Percentiles rank a stretch among this genome's conserved stretches.
phyloP scores from a whole-genome alignment of 2,113 vertebrate species.

The Coracopsis vasa region DNA sequence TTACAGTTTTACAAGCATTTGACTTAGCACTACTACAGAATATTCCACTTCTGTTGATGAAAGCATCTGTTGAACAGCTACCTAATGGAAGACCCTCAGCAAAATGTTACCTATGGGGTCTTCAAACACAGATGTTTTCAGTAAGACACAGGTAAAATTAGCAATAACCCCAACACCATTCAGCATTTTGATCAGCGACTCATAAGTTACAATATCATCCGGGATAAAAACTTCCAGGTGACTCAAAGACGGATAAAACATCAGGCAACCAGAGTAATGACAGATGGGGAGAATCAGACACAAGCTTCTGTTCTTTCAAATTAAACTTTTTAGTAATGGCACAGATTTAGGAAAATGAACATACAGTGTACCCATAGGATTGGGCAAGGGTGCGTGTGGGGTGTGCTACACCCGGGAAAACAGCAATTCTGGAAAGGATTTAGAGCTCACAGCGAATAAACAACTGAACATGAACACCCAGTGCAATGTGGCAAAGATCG shows the following conservation, averaged over 20 bases:
- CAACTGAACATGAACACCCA: neutral
- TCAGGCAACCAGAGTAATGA: neutral
- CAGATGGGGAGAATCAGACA: neutral
- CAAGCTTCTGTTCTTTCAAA: neutral
- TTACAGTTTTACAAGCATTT: neutral
- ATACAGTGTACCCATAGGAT: neutral
- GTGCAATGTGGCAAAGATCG: neutral
- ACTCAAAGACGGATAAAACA: neutral
- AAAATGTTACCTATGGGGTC: neutral
- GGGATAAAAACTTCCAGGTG: neutral
- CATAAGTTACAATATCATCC: neutral
- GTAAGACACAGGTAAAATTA: neutral
- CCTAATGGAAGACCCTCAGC: neutral
- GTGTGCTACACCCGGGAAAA: neutral
- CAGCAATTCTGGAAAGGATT: neutral
- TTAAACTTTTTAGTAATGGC: neutral
- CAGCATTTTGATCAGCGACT: neutral
- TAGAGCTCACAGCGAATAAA: neutral
- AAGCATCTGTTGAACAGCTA: neutral
- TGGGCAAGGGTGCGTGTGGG: too few relatives aligned
- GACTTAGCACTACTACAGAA: neutral
- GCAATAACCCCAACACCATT: neutral
- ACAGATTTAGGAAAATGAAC: neutral
- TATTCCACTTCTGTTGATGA: neutral
- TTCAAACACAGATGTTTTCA: neutral